A percentile compares a stretch with the other conserved stretches of the same genome.
Evolutionary conservation across 2,113 vertebrate species (phyloP).

Genomic region (Semnopithecus entellus): DNA sequence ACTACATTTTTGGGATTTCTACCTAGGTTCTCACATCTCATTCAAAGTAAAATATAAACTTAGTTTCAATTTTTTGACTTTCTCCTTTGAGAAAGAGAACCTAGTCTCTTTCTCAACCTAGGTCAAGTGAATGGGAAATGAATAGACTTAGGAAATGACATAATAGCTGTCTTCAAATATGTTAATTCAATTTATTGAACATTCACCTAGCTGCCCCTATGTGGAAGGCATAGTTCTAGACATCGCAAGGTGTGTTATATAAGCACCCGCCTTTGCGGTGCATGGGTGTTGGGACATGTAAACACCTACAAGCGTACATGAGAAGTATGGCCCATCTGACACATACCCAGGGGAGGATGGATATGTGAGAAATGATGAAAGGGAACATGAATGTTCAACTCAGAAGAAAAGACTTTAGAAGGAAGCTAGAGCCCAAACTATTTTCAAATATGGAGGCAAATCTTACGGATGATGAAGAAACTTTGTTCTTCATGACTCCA

Average conservation of each 20-base stretch:
- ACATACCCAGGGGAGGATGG: neutral
- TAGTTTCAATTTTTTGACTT: neutral
- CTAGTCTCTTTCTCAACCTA: neutral
- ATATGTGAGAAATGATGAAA: neutral
- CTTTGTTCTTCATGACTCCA: neutral
- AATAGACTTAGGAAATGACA: neutral
- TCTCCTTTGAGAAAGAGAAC: neutral
- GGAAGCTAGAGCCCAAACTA: neutral
- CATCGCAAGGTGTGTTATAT: neutral
- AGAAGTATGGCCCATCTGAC: neutral
- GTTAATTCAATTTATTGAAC: neutral
- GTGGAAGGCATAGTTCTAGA: neutral
- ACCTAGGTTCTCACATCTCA: neutral
- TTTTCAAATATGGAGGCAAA: neutral
- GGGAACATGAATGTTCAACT: neutral
- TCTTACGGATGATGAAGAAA: neutral
- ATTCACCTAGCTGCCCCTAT: neutral
- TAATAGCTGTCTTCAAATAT: neutral
- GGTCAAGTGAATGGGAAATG: neutral
- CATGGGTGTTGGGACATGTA: neutral
- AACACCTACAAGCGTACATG: neutral
- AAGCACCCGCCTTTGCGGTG: neutral
- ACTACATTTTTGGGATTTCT: neutral
- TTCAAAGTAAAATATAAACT: constrained; percentile 1
- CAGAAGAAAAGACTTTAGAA: neutral